Percentiles rank a stretch among this genome's conserved stretches.
Conservation (phyloP, 2,888 invertebrate genomes). For the Nomada ruficornis region DNA sequence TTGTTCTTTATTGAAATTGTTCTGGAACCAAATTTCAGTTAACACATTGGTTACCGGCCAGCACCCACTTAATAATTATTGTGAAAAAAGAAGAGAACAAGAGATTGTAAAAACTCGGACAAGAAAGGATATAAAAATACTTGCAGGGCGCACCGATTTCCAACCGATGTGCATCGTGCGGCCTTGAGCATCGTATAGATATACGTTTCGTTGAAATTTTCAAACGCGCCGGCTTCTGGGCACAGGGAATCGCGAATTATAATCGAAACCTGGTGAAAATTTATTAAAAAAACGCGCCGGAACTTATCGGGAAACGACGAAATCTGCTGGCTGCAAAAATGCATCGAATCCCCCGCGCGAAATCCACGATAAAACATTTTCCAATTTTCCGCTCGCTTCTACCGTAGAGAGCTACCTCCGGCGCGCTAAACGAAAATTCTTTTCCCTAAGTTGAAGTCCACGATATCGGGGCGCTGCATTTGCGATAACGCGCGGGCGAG, state of each 20-base stretch:
- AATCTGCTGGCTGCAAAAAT: conserved; percentile 33
- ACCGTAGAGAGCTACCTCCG: conserved; percentile 25
- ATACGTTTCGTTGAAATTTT: conserved; percentile 12
- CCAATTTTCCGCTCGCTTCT: conserved; percentile 56
- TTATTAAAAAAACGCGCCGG: conserved; percentile 28
- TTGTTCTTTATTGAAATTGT: no score
- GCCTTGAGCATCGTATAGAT: not conserved
- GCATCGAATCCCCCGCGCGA: conserved; percentile 39
- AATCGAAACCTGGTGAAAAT: conserved; percentile 30
- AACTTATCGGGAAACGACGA: conserved; percentile 5
- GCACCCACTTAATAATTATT: no score
- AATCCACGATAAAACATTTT: conserved; percentile 52
- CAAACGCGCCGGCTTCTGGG: not conserved
- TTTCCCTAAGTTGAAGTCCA: conserved; percentile 45
- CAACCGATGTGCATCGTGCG: not conserved
- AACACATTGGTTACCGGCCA: no score
- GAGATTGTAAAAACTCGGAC: no score
- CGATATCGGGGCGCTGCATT: conserved; percentile 50
- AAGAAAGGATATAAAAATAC: no score
- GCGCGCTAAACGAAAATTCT: conserved; percentile 57
- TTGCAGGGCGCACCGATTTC: no score
- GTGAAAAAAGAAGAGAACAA: no score
- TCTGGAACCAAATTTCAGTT: no score
- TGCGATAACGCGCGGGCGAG: conserved; percentile 39
- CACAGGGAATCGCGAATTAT: not conserved